These are phyloP conservation scores for Anhinga anhinga DNA, from an alignment of 2,113 vertebrate species.

Conservation along the genomic window DNA sequence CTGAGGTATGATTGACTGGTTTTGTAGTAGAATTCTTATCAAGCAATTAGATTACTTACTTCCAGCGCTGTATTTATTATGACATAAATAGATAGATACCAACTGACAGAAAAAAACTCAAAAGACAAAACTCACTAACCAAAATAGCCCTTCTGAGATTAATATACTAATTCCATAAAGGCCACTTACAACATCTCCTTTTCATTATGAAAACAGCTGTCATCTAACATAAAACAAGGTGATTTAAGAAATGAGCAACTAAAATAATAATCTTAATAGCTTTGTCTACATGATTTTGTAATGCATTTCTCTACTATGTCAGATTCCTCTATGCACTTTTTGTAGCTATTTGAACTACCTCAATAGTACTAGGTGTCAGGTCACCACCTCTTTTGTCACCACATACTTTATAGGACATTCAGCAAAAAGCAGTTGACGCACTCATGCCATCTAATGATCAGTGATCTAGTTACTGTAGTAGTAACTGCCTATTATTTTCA, in stretches of 20 bases:
- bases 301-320: not conserved
- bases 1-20: not conserved
- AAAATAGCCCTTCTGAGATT: conserved; percentile 18
- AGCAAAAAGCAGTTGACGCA: not conserved
- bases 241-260: not conserved
- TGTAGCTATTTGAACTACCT: not conserved
- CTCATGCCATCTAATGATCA: not conserved
- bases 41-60: not conserved
- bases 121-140: not conserved
- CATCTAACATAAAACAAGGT: conserved; percentile 3
- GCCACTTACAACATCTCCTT: not conserved
- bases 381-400: not conserved
- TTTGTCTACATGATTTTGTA: not conserved
- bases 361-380: not conserved
- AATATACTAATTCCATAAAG: conserved; percentile 22
- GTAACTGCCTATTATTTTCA: not conserved
- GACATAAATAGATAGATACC: not conserved
- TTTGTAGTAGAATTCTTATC: not conserved
- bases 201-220: not conserved
- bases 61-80: not conserved
- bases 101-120: not conserved
- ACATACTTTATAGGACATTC: not conserved
- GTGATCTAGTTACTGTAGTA: not conserved
- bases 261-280: not conserved
- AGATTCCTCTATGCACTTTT: not conserved